Evolutionary conservation across 53 echinoderm and acorn worm species (phyloP), one percentile per base, ranked within the genome.

Genomic region (Crossaster papposus): DNA sequence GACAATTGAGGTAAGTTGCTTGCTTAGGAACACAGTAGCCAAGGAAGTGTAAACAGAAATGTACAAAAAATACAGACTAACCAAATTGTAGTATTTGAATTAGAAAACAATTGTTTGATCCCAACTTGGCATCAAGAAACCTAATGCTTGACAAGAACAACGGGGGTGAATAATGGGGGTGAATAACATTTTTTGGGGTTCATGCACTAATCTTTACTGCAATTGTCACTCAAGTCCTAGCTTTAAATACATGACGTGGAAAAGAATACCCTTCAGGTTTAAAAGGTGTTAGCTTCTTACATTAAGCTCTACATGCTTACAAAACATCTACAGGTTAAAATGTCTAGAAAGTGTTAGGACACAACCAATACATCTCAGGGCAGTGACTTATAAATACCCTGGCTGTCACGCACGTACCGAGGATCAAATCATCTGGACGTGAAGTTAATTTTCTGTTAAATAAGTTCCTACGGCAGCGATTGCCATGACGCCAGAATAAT

Each of bases 361-460:
- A 17, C 6, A 18, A 24, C 7, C n/a, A 65, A 18, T 14, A 36
- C 7, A 32, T 73, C 34, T 10, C 51, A 51, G 51, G 50, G 51
- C 50, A 78, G 51, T 51, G 51, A 78, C 50, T 78, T 78, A 78
- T 68, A 50, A 78, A 51, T n/a, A 28, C 78, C 78, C 23, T 12
- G 0, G 51, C 78, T 24, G 30, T 78, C 30, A 78, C 51, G 29
- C 78, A 78, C 0, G 17, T n/a, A 68, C 68, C 7, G 68, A 26
- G 68, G 68, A 68, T n/a, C 68, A 68, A 68, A 68, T 68, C 68
- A n/a, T 51, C 78, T 8, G 14, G 78, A 78, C n/a, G 51, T 52
- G 24, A 52, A 51, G 50, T 78, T 78, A 44, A 78, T 78, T 78
- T 78, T 78, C 78, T 51, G 78, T 44, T 78, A 51, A 78, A 78